phyloP scores from a whole-genome alignment of 2,113 vertebrate genomes.

The Python bivittatus region DNA sequence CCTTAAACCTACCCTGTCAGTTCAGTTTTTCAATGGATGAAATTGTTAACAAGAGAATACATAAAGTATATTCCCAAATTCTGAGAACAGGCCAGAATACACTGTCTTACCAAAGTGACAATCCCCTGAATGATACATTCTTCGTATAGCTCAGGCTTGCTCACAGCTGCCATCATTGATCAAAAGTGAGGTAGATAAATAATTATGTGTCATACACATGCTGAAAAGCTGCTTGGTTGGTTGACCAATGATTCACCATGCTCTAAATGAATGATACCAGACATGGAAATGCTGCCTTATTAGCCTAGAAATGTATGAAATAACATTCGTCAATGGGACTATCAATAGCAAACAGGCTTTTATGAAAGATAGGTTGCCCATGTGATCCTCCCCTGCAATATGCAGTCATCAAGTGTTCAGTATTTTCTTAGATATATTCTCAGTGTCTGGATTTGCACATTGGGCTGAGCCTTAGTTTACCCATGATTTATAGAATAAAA shows the following conservation, averaged over 20 bases:
- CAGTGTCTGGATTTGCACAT: not conserved
- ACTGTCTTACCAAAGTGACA: not conserved
- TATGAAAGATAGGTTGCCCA: not conserved
- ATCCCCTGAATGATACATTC: not conserved
- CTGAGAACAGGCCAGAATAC: not conserved
- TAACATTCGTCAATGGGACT: not conserved
- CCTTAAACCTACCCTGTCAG: not conserved
- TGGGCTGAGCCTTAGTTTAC: not conserved
- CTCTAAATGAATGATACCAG: conserved; percentile 56
- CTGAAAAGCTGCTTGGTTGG: conserved; percentile 14
- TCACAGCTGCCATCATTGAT: conserved; percentile 38
- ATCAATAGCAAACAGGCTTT: not conserved
- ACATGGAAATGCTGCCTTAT: conserved; percentile 43
- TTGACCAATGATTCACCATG: conserved; percentile 57
- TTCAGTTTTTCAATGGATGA: not conserved
- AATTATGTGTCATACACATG: conserved; percentile 5
- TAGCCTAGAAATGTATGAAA: rapidly evolving
- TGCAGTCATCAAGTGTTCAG: not conserved
- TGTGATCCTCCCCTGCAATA: not conserved
- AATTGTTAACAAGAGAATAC: not conserved
- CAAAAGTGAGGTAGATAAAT: conserved; percentile 39
- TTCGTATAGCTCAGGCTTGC: rapidly evolving
- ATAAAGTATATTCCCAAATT: not conserved
- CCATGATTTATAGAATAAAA: not conserved
- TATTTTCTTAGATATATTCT: not conserved